phyloP scores from a whole-genome alignment of 2,797 vertebrate species.

The Anolis apletophallus region DNA sequence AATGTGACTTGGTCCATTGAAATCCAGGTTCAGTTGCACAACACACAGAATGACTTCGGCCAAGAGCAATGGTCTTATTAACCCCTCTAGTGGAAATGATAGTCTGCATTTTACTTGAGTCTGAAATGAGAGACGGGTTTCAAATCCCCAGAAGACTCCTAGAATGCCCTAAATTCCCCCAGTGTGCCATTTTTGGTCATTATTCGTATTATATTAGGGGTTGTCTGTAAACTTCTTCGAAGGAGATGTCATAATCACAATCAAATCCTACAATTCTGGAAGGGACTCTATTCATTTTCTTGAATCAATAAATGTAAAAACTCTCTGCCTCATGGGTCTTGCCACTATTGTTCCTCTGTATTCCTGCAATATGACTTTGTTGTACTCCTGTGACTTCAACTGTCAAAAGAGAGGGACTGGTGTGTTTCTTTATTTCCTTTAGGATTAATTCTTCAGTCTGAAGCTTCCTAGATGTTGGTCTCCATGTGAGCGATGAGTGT shows the following conservation, averaged over 20 bases:
- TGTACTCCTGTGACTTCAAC: not conserved
- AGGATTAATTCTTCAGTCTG: slow-evolving; percentile 9
- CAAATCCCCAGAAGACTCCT: not conserved
- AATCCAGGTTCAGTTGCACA: not conserved
- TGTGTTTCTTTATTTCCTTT: not conserved
- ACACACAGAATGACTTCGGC: not conserved
- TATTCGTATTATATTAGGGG: not conserved
- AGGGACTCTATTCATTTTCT: not conserved
- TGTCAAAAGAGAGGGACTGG: not conserved
- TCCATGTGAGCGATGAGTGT: slow-evolving; percentile 15
- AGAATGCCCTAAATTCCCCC: not conserved
- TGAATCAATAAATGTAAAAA: not conserved
- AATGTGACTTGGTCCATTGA: not conserved
- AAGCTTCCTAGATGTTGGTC: slow-evolving; percentile 16
- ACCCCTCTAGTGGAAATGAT: not conserved
- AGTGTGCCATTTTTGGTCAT: not conserved
- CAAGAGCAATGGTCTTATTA: not conserved
- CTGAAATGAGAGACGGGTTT: not conserved
- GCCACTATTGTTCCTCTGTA: not conserved
- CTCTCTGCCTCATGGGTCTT: too few species aligned
- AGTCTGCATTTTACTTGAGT: not conserved
- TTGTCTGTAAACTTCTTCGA: not conserved
- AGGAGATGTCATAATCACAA: not conserved
- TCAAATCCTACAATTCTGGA: not conserved
- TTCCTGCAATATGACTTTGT: not conserved